phyloP scores from a whole-genome alignment of 2,888 invertebrate species.

The Acanthosepion pharaonis region DNA sequence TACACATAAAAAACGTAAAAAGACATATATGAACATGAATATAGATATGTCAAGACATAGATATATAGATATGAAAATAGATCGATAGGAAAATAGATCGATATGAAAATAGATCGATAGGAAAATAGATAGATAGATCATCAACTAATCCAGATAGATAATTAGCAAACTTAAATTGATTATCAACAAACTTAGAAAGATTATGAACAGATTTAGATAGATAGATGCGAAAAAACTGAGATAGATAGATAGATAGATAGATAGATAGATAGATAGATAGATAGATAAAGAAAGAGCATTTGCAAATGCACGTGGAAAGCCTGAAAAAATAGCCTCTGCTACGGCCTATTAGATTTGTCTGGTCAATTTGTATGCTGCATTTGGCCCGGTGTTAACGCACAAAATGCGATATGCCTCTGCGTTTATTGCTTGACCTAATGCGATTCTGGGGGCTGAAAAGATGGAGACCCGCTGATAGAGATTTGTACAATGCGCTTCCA shows the following conservation, averaged over 20 bases:
- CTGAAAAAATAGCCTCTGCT: not conserved
- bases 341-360: not conserved
- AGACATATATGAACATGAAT: too few relatives aligned
- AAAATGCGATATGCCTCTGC: not conserved
- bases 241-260: too few relatives aligned
- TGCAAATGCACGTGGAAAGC: not conserved
- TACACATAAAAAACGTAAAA: too few relatives aligned
- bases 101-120: not conserved
- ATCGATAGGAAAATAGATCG: too few relatives aligned
- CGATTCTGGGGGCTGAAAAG: not conserved
- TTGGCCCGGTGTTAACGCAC: not conserved
- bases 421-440: not conserved
- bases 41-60: too few relatives aligned
- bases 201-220: too few relatives aligned
- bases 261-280: not conserved
- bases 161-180: too few relatives aligned
- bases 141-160: too few relatives aligned
- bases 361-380: not conserved
- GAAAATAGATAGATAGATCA: too few relatives aligned
- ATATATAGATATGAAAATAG: too few relatives aligned
- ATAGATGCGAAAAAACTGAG: too few relatives aligned
- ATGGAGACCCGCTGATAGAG: not conserved
- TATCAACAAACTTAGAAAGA: too few relatives aligned
- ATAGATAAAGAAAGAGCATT: not conserved
- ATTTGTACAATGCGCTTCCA: not conserved